Percentiles rank a stretch among this genome's conserved stretches.
phyloP scores from a whole-genome alignment of 2,113 vertebrate genomes.

The Asarcornis scutulata region DNA sequence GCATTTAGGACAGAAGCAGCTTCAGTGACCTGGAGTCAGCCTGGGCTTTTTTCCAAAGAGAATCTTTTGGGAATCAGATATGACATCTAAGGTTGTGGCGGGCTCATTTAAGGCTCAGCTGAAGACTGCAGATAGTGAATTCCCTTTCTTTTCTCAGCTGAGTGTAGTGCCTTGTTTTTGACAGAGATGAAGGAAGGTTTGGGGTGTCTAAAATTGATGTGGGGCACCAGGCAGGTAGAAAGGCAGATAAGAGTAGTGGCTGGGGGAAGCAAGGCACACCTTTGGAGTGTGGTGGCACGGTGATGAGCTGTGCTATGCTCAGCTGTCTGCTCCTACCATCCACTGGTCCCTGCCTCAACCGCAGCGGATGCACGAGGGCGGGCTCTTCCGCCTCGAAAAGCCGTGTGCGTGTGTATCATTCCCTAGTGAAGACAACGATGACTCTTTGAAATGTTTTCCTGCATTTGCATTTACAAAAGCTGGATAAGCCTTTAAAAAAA shows the following conservation, averaged over 20 bases:
- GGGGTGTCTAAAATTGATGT: not conserved
- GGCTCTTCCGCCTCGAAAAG: not conserved
- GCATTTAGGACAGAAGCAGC: not conserved
- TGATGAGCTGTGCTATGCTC: not conserved
- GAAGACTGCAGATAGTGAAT: not conserved
- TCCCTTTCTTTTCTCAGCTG: not conserved
- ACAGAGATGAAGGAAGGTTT: not conserved
- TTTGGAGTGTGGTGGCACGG: not conserved
- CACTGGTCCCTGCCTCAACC: not conserved
- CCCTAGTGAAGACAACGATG: not conserved
- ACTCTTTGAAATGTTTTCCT: conserved; percentile 51
- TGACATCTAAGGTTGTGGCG: not conserved
- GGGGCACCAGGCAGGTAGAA: not conserved
- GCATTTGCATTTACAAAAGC: conserved; percentile 62
- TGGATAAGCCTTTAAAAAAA: conserved; percentile 44
- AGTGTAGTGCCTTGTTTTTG: not conserved
- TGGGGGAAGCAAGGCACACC: not conserved
- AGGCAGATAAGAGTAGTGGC: not conserved
- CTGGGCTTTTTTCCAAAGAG: not conserved
- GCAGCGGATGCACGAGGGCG: fast-evolving
- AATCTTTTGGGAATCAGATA: not conserved
- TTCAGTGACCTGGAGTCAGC: fast-evolving
- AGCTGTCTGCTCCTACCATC: not conserved
- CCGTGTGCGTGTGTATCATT: fast-evolving
- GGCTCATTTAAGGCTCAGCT: not conserved